A percentile compares a stretch with the other conserved stretches of the same genome.
Conservation (phyloP, 2,888 invertebrate genomes). For the Scaeva pyrastri region DNA sequence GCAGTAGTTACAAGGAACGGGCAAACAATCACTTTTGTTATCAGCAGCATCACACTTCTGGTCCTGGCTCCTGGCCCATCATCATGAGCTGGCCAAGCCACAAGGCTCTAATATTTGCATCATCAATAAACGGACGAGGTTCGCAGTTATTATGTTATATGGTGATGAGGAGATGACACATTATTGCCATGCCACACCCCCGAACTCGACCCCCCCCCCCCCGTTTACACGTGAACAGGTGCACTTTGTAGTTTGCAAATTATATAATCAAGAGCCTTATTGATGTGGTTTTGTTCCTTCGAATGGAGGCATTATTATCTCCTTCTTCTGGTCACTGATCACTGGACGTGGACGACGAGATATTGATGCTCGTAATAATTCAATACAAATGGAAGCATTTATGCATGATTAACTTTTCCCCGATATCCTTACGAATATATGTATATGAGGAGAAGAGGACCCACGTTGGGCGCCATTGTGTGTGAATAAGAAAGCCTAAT, state of each 20-base stretch:
- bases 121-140: neutral
- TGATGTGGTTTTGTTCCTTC: neutral
- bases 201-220: neutral
- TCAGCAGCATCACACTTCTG: slow-evolving; percentile 12
- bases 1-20: neutral
- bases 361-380: slow-evolving; percentile 49
- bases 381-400: slow-evolving; percentile 38
- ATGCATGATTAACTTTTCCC: slow-evolving; percentile 21
- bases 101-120: neutral
- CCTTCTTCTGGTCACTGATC: neutral
- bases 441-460: neutral
- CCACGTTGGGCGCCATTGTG: no score
- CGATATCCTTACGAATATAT: no score
- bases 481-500: neutral
- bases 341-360: neutral
- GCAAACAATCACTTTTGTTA: slow-evolving; percentile 34
- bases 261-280: neutral
- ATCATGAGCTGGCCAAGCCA: neutral
- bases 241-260: neutral
- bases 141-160: neutral
- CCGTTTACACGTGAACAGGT: neutral
- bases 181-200: slow-evolving; percentile 1
- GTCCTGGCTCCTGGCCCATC: neutral
- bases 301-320: neutral
- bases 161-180: slow-evolving; percentile 7